A percentile compares a stretch with the other conserved stretches of the same genome.
These are phyloP conservation scores for Sinocyclocheilus anshuiensis DNA, from an alignment of 2,113 vertebrate species.

Conservation along the genomic window DNA sequence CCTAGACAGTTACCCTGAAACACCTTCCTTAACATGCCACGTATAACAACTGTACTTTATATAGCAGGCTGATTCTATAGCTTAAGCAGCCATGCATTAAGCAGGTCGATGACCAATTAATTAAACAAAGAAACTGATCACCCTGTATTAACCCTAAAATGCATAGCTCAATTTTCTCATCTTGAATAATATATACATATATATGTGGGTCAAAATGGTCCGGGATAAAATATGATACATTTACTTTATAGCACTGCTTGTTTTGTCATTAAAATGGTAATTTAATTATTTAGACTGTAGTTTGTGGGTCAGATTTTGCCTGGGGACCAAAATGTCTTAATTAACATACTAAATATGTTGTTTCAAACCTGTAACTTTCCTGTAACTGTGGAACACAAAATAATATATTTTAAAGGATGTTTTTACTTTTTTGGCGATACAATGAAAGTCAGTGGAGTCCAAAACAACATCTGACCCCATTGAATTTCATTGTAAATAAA, in stretches of 20 bases:
- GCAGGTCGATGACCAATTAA: neutral
- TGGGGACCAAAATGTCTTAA: conserved; percentile 2
- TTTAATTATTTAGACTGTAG: neutral
- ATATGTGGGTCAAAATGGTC: neutral
- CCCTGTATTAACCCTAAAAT: neutral
- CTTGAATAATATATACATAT: neutral
- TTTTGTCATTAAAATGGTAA: conserved; percentile 17
- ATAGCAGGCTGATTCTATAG: neutral
- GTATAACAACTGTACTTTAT: neutral
- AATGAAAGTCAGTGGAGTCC: neutral
- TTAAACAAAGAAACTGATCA: neutral
- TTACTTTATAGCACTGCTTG: neutral
- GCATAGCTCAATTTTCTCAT: neutral
- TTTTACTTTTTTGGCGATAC: neutral
- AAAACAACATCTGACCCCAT: neutral
- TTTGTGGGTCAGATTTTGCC: neutral
- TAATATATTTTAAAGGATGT: neutral
- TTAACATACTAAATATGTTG: neutral
- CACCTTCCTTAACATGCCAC: neutral
- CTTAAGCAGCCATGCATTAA: neutral
- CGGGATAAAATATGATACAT: neutral
- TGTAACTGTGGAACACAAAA: neutral
- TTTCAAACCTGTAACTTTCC: neutral
- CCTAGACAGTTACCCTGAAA: neutral
- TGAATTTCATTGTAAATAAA: neutral